These are phyloP conservation scores for Scaptomyza pallida DNA, from an alignment of 1,140 invertebrate species.

Conservation along the genomic window DNA sequence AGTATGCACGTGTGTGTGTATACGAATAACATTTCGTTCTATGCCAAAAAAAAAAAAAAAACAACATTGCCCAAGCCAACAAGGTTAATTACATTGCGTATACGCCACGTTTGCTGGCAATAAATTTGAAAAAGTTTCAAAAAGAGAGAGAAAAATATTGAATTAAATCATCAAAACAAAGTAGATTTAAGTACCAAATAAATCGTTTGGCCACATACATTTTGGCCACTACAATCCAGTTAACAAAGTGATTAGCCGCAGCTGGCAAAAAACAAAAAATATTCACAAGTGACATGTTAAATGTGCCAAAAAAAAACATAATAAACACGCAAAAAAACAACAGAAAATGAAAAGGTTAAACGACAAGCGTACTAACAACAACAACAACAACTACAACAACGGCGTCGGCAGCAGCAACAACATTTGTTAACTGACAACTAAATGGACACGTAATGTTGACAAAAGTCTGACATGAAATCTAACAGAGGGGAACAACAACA, in stretches of 20 bases:
- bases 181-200: no score
- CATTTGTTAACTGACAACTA: constrained; percentile 76
- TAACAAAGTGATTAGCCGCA: not conserved
- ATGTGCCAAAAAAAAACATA: constrained; percentile 57
- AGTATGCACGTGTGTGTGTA: constrained; percentile 4
- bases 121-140: not conserved
- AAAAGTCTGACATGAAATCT: constrained; percentile 80
- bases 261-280: not conserved
- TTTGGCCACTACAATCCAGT: not conserved
- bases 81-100: constrained; percentile 65
- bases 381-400: constrained; percentile 70
- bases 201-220: not conserved
- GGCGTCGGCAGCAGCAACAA: constrained; percentile 61
- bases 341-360: constrained; percentile 27
- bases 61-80: constrained; percentile 39
- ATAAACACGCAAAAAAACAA: constrained; percentile 40
- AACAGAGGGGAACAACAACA: constrained; percentile 33
- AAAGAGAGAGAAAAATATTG: not conserved
- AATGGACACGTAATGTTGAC: constrained; percentile 81
- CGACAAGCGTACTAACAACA: constrained; percentile 47
- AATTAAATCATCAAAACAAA: no score
- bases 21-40: constrained; percentile 14
- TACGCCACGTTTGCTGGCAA: constrained; percentile 37
- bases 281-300: constrained; percentile 43
- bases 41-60: constrained; percentile 5